A percentile compares a stretch with the other conserved stretches of the same genome.
Evolutionary conservation across 2,113 vertebrate species (phyloP).

Genomic region (Coregonus clupeaformis): DNA sequence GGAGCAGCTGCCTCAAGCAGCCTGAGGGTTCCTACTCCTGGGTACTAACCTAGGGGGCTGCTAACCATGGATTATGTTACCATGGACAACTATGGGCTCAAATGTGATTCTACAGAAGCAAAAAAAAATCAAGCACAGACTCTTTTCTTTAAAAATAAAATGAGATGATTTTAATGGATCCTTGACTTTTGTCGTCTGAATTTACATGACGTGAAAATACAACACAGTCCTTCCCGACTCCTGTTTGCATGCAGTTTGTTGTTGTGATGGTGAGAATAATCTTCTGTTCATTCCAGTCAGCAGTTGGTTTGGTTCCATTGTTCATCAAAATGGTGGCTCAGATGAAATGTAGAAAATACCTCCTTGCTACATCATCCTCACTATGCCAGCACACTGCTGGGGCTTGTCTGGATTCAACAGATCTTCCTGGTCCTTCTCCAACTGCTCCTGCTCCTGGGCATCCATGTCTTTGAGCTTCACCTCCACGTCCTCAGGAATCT

Average conservation of each 20-base stretch:
- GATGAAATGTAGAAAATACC: too few species aligned
- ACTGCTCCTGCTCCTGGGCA: constrained; percentile 63
- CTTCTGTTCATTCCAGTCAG: too few species aligned
- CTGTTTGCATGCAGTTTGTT: too few species aligned
- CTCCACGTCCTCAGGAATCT: constrained; percentile 79
- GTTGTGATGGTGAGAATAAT: too few species aligned
- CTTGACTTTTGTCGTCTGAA: not conserved
- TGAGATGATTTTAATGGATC: not conserved
- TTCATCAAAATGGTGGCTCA: too few species aligned
- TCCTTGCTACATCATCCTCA: too few species aligned
- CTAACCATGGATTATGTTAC: not conserved
- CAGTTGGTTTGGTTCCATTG: too few species aligned
- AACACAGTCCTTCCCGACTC: not conserved
- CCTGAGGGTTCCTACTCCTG: not conserved
- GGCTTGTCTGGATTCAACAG: too few species aligned
- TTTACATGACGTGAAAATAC: not conserved
- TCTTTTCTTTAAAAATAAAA: not conserved
- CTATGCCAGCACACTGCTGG: too few species aligned
- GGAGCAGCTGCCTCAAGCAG: not conserved
- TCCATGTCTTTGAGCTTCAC: constrained; percentile 74
- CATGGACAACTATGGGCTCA: not conserved
- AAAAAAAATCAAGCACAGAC: not conserved
- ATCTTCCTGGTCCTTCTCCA: constrained; percentile 48
- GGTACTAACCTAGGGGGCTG: not conserved
- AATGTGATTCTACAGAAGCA: too few species aligned